Evolutionary conservation across 2,113 vertebrate genomes (phyloP), one percentile per base, ranked within the genome.

Genomic region (Cynoglossus semilaevis): DNA sequence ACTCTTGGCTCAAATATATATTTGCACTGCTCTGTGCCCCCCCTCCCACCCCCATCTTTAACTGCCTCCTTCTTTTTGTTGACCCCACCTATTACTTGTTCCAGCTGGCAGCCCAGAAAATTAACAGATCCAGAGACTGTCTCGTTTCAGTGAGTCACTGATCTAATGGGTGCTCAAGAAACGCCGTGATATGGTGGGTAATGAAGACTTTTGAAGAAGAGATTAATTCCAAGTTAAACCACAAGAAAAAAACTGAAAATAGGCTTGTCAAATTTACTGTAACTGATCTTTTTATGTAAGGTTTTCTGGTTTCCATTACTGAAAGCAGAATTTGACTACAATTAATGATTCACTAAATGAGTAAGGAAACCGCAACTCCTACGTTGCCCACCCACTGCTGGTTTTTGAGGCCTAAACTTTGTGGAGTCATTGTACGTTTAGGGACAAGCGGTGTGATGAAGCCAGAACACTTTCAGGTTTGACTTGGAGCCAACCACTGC

Each of bases 101-200:
- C 43, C 45, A 63, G 44, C 66, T 67, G 60, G 15, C 50, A 54
- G 54, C n/a, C 65, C 46, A 48, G 51, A 71, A 63, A 46, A 47
- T 1, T 70, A 66, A 64, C 50, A 14, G 17, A 13, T 58, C 35
- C 18, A 37, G 7, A 9, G 53, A 51, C 40, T 9, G 49, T 42
- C 54, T 29, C 34, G 29, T 71, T 68, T 63, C 37, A 43, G 45
- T 44, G 59, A 80, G 54, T 73, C 63, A 17, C 29, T 9, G 13
- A 63, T 16, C 36, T 67, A 51, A 61, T 58, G 54, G 50, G 17
- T 40, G 40, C 55, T 59, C 35, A 58, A 61, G 51, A 54, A 60
- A 34, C 37, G 42, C n/a, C n/a, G 12, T 17, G 41, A 78, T 42
- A 64, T 42, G 35, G 13, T 18, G 35, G 47, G 45, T 49, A 19